Evolutionary conservation across 2,797 vertebrate genomes (phyloP).

Genomic region (Neostethus bicornis): DNA sequence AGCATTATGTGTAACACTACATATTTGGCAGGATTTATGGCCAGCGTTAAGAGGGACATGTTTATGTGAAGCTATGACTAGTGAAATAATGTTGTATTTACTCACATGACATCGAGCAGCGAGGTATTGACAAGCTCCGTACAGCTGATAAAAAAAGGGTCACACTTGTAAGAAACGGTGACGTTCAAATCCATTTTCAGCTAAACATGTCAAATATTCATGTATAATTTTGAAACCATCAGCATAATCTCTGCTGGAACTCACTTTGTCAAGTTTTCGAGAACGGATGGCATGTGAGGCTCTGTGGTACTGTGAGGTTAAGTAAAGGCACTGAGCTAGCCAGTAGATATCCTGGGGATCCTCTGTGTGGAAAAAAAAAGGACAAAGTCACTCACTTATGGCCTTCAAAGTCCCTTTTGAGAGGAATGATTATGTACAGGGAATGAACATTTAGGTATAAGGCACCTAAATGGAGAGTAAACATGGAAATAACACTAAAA

Average conservation of each 20-base stretch:
- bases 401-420: background rate
- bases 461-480: too few species aligned
- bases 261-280: constrained; percentile 93
- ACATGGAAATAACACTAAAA: too few species aligned
- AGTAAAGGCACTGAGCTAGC: constrained; percentile 97
- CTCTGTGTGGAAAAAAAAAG: constrained; percentile 74
- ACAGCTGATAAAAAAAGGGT: constrained; percentile 77
- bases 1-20: background rate
- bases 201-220: too few species aligned
- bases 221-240: too few species aligned
- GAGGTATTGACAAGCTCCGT: constrained; percentile 96
- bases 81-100: constrained; percentile 51
- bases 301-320: constrained; percentile 97
- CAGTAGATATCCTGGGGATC: constrained; percentile 98
- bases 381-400: background rate
- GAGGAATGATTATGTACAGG: too few species aligned
- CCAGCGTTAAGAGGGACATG: background rate
- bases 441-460: too few species aligned
- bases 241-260: too few species aligned
- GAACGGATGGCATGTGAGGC: constrained; percentile 96
- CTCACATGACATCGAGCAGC: constrained; percentile 98
- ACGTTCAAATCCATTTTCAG: background rate
- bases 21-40: background rate
- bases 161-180: background rate
- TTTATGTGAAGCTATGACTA: too few species aligned